phyloP scores from a whole-genome alignment of 2,888 invertebrate species.

The Acleris literana region DNA sequence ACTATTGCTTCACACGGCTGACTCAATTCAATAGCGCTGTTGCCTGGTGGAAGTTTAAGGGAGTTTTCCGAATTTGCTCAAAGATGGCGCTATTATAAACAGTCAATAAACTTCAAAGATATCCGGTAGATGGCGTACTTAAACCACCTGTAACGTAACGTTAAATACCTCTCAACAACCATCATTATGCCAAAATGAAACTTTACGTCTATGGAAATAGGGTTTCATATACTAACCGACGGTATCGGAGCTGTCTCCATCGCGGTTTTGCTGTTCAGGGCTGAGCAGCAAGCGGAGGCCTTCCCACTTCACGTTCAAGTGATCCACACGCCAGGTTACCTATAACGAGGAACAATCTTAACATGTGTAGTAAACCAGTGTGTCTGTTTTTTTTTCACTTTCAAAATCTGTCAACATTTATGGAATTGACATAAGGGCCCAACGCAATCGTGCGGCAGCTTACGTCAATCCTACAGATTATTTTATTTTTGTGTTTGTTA shows the following conservation, averaged over 20 bases:
- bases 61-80: not conserved
- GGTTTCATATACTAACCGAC: conserved; percentile 62
- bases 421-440: too few relatives aligned
- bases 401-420: too few relatives aligned
- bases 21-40: not conserved
- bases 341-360: conserved; percentile 42
- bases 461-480: too few relatives aligned
- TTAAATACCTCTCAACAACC: not conserved
- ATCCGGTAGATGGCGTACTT: conserved; percentile 6
- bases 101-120: not conserved
- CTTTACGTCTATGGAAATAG: not conserved
- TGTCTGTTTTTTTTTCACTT: too few relatives aligned
- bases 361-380: too few relatives aligned
- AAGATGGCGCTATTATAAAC: conserved; percentile 31
- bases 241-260: conserved; percentile 67
- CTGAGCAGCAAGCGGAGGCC: conserved; percentile 88
- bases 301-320: conserved; percentile 91
- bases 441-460: too few relatives aligned
- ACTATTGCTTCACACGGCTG: not conserved
- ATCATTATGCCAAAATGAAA: not conserved
- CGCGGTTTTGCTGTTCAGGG: conserved; percentile 77
- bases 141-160: not conserved
- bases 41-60: not conserved
- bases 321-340: conserved; percentile 88
- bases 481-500: too few relatives aligned